phyloP scores from a whole-genome alignment of 2,113 vertebrate species.

The Thamnophis sirtalis region DNA sequence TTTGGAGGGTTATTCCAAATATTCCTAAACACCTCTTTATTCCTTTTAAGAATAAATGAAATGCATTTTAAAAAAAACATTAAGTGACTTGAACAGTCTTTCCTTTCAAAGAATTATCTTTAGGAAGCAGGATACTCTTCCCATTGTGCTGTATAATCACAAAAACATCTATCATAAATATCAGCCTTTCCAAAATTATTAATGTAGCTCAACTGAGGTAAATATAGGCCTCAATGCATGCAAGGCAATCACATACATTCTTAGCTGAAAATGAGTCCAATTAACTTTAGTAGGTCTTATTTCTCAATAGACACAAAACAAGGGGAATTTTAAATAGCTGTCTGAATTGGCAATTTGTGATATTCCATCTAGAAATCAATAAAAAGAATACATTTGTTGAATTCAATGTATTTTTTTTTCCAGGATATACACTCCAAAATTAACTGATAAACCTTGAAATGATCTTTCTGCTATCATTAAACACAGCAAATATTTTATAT shows the following conservation, averaged over 20 bases:
- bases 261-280: background rate
- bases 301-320: background rate
- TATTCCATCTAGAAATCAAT: background rate
- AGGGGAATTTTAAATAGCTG: slow-evolving; percentile 3
- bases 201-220: background rate
- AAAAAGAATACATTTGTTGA: background rate
- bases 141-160: background rate
- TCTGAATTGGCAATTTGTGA: slow-evolving; percentile 16
- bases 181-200: background rate
- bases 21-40: background rate
- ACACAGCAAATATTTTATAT: background rate
- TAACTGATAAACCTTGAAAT: slow-evolving; percentile 25
- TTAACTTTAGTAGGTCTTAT: background rate
- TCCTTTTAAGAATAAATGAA: background rate
- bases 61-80: background rate
- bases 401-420: background rate
- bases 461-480: background rate
- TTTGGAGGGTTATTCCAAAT: background rate
- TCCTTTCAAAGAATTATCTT: slow-evolving; percentile 1
- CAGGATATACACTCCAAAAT: background rate
- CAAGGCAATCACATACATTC: background rate
- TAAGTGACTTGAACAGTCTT: background rate
- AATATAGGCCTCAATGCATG: background rate
- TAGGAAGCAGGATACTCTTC: background rate
- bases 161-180: background rate